These are phyloP conservation scores for Flabesymbios commensalis DNA, from an alignment of 2,888 invertebrate species.

Conservation along the genomic window DNA sequence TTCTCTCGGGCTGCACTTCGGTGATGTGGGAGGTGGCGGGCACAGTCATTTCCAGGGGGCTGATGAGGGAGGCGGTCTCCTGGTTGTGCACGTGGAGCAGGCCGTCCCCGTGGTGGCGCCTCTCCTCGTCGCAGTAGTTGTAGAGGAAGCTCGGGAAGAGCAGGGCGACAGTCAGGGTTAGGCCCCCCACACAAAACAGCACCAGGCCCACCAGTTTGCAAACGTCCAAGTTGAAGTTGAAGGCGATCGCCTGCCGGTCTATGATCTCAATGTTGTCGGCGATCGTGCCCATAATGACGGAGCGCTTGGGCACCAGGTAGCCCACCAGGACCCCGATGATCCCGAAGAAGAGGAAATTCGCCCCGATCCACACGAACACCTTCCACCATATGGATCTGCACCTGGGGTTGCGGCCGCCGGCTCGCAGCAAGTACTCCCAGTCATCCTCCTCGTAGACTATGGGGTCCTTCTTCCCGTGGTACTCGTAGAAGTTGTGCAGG, in stretches of 20 bases:
- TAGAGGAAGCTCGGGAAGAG: conserved; percentile 63
- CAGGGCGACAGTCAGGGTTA: conserved; percentile 62
- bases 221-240: conserved; percentile 63
- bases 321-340: conserved; percentile 64
- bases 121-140: conserved; percentile 60
- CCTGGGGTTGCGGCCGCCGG: conserved; percentile 39
- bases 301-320: conserved; percentile 62
- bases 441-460: conserved; percentile 56
- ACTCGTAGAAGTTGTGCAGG: conserved; percentile 64
- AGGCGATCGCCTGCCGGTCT: conserved; percentile 60
- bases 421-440: conserved; percentile 57
- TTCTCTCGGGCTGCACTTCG: conserved; percentile 57
- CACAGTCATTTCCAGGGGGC: conserved; percentile 54
- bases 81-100: neutral
- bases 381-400: conserved; percentile 43
- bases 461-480: conserved; percentile 42
- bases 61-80: conserved; percentile 43
- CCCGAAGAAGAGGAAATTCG: conserved; percentile 63
- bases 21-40: conserved; percentile 55
- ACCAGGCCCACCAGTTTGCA: conserved; percentile 64
- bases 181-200: conserved; percentile 64
- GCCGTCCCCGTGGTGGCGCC: conserved; percentile 24
- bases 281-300: conserved; percentile 53
- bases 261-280: conserved; percentile 54
- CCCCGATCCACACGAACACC: conserved; percentile 62